These are phyloP conservation scores for Hypotaenidia philippensis DNA, from an alignment of 2,797 vertebrate genomes.

Conservation along the genomic window DNA sequence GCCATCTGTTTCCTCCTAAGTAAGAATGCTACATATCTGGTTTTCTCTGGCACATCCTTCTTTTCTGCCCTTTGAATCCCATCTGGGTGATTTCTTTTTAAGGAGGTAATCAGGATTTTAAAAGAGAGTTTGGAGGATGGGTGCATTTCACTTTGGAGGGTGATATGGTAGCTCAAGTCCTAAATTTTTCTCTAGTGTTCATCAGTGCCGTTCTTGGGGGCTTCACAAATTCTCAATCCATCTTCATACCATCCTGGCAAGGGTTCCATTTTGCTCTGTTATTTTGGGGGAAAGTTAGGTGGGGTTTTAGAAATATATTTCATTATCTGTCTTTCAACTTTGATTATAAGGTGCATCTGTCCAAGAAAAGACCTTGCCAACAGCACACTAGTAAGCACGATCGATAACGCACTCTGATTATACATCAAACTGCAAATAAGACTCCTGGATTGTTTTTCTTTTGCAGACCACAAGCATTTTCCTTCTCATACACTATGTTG, in stretches of 20 bases:
- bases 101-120: neutral
- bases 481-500: neutral
- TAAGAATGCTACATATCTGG: neutral
- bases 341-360: neutral
- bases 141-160: neutral
- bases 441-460: neutral
- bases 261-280: slow-evolving; percentile 5
- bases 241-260: neutral
- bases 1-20: slow-evolving; percentile 8
- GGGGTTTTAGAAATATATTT: slow-evolving; percentile 26
- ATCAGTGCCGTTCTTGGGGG: neutral
- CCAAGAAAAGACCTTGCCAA: neutral
- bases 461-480: neutral
- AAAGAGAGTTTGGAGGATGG: neutral
- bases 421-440: neutral
- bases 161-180: neutral
- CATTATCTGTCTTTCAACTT: neutral
- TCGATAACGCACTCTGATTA: neutral
- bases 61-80: slow-evolving; percentile 15
- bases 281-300: slow-evolving; percentile 10
- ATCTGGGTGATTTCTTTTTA: neutral
- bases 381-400: neutral
- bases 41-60: neutral
- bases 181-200: slow-evolving; percentile 4
- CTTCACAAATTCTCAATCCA: slow-evolving; percentile 2